Conservation (phyloP, 2,888 invertebrate genomes). For the Hirtodrosophila cameraria region DNA sequence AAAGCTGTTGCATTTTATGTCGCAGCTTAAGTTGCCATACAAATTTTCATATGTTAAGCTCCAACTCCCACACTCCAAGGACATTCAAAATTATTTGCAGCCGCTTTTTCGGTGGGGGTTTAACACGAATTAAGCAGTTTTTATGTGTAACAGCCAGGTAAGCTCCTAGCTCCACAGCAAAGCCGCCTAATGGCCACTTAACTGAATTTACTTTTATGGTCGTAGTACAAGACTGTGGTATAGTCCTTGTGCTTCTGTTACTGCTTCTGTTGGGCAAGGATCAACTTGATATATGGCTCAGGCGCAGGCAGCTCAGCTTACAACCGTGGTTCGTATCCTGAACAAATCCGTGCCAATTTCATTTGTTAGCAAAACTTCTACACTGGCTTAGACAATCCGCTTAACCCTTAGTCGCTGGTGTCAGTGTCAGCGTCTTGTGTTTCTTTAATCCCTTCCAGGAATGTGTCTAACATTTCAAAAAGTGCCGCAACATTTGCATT, state of each 20-base stretch:
- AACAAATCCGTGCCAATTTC: constrained; percentile 66
- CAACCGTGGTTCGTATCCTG: constrained; percentile 1
- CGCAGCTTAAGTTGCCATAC: constrained; percentile 58
- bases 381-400: constrained; percentile 58
- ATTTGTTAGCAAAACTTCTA: constrained; percentile 59
- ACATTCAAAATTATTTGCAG: constrained; percentile 65
- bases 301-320: constrained; percentile 18
- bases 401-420: constrained; percentile 59
- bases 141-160: constrained; percentile 47
- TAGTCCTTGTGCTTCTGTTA: constrained; percentile 12
- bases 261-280: constrained; percentile 16
- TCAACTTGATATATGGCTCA: constrained; percentile 46
- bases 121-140: constrained; percentile 67
- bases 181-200: constrained; percentile 73
- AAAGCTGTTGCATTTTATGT: constrained; percentile 63
- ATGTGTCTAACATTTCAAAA: constrained; percentile 47
- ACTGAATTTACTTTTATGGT: constrained; percentile 70
- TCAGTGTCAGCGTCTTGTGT: constrained; percentile 13
- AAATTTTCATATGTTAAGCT: constrained; percentile 64
- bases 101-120: constrained; percentile 26
- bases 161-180: constrained; percentile 43
- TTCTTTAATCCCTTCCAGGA: constrained; percentile 55
- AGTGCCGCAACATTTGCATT: constrained; percentile 56
- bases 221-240: neutral
- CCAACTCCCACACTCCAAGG: constrained; percentile 1